These are phyloP conservation scores for Chaenogobius annularis DNA, from an alignment of 2,113 vertebrate genomes.

Conservation along the genomic window DNA sequence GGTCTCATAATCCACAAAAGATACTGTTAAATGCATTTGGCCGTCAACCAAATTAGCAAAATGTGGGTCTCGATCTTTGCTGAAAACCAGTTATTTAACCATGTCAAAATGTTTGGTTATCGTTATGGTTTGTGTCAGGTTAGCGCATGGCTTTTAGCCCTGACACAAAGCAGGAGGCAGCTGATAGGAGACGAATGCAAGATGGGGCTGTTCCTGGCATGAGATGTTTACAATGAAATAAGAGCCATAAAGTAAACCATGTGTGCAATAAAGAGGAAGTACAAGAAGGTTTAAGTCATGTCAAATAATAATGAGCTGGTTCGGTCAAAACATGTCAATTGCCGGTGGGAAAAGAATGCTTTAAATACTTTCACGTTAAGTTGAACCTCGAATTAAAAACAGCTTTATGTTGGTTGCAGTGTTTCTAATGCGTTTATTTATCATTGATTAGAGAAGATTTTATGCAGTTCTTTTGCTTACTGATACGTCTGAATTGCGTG, in stretches of 20 bases:
- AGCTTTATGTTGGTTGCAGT: too few species aligned
- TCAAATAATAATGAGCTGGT: background rate
- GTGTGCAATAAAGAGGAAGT: conserved; percentile 47
- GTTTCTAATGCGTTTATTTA: too few species aligned
- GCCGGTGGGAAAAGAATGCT: background rate
- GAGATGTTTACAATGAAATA: conserved; percentile 70
- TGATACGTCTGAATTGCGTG: too few species aligned
- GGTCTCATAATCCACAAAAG: conserved; percentile 56
- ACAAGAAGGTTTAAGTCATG: conserved; percentile 24
- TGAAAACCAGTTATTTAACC: conserved; percentile 10
- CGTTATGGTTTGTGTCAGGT: conserved; percentile 2
- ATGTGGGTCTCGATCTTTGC: conserved; percentile 73
- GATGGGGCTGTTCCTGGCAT: conserved; percentile 45
- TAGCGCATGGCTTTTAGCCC: background rate
- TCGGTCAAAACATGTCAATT: background rate
- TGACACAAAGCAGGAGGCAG: conserved; percentile 33
- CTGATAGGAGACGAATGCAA: conserved; percentile 26
- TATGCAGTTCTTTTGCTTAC: too few species aligned
- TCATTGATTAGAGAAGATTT: too few species aligned
- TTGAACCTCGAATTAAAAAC: too few species aligned
- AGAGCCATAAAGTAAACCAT: conserved; percentile 51
- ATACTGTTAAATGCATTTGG: conserved; percentile 30
- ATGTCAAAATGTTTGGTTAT: conserved; percentile 8
- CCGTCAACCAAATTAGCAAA: conserved; percentile 42
- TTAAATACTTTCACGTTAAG: too few species aligned